These are phyloP conservation scores for Microcebus jonahi DNA, from an alignment of 2,113 vertebrate species.

Conservation along the genomic window DNA sequence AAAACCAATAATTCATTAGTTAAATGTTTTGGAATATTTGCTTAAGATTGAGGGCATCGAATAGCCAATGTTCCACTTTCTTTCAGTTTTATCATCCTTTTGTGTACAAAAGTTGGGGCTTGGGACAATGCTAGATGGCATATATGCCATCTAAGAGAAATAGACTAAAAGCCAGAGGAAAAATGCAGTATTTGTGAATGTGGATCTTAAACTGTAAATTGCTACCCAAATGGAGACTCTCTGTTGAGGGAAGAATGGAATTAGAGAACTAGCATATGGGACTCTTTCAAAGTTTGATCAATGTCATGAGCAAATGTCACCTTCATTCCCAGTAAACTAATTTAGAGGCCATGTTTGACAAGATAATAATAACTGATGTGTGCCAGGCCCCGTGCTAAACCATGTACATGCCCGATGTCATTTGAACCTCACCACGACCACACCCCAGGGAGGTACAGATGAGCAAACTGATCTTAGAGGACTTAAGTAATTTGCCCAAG, in stretches of 20 bases:
- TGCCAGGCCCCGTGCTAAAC: not conserved
- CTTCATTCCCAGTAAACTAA: not conserved
- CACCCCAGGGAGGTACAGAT: not conserved
- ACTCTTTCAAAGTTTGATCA: constrained; percentile 21
- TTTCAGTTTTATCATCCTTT: not conserved
- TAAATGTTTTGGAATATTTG: constrained; percentile 27
- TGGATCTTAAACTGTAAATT: not conserved
- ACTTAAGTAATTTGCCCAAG: not conserved
- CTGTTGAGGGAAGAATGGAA: not conserved
- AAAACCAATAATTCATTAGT: not conserved
- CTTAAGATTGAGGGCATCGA: not conserved
- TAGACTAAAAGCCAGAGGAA: not conserved
- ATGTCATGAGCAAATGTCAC: not conserved
- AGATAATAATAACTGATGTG: not conserved
- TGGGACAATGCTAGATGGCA: not conserved
- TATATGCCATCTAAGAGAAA: constrained; percentile 25
- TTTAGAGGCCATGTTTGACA: constrained; percentile 4
- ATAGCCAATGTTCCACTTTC: not conserved
- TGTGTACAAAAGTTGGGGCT: not conserved
- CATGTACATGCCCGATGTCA: not conserved
- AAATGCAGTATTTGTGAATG: not conserved
- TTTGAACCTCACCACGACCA: not conserved
- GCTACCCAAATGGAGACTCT: not conserved
- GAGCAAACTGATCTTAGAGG: not conserved
- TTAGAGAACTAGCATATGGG: not conserved